Conservation (phyloP, 2,797 vertebrate genomes). For the Oreonectes daqikongensis region DNA sequence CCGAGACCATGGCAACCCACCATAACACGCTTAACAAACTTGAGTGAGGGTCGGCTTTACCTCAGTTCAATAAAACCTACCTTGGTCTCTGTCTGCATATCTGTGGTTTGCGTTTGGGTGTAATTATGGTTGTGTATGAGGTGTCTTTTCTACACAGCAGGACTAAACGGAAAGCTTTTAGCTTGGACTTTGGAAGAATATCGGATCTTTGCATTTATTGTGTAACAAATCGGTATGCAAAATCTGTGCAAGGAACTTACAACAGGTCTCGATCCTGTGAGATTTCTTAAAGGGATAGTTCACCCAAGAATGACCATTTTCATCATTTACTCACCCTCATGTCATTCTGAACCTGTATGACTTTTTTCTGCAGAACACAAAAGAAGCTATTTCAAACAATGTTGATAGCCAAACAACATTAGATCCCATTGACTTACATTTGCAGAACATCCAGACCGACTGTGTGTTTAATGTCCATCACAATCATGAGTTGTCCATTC, state of each 20-base stretch:
- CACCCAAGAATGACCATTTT: too few species aligned
- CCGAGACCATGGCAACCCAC: slow-evolving; percentile 40
- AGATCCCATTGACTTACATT: too few species aligned
- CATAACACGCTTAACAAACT: slow-evolving; percentile 25
- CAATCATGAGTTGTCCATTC: too few species aligned
- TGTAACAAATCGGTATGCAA: neutral
- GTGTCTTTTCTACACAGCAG: neutral
- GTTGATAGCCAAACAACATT: too few species aligned
- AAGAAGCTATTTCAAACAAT: neutral
- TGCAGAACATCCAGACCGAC: slow-evolving; percentile 1
- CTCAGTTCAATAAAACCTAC: neutral
- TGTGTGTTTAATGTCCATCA: slow-evolving; percentile 6
- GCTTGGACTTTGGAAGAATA: neutral
- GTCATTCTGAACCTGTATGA: too few species aligned
- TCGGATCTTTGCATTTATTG: neutral
- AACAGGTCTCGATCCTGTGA: neutral
- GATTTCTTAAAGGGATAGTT: too few species aligned
- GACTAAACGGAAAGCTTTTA: neutral
- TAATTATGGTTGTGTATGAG: neutral
- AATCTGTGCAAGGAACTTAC: neutral
- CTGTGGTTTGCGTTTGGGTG: slow-evolving; percentile 23
- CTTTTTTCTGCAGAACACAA: too few species aligned
- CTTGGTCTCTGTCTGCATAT: neutral
- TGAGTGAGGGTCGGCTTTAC: slow-evolving; percentile 5
- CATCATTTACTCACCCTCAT: too few species aligned